Evolutionary conservation across 2,113 vertebrate species (phyloP).

Genomic region (Leiothrix lutea): DNA sequence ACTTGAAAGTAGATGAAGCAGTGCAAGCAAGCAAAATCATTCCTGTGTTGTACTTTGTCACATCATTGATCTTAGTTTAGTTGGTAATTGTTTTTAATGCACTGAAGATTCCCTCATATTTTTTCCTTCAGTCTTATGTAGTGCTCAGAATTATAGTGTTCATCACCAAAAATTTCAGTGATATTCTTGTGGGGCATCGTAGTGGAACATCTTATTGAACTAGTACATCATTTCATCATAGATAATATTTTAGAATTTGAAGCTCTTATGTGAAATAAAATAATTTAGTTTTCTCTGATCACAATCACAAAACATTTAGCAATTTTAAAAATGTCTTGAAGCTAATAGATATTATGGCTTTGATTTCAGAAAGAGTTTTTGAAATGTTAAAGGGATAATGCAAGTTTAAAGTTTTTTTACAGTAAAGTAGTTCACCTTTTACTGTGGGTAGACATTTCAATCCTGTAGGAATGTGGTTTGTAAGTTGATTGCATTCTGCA

Average conservation of each 20-base stretch:
- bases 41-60: conserved; percentile 12
- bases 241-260: background rate
- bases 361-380: background rate
- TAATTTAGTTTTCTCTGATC: background rate
- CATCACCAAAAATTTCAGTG: conserved; percentile 6
- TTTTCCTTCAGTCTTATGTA: background rate
- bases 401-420: background rate
- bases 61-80: conserved; percentile 31
- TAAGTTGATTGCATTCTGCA: background rate
- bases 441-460: background rate
- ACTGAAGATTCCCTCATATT: conserved; percentile 13
- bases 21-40: background rate
- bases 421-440: background rate
- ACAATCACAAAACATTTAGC: background rate
- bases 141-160: conserved; percentile 7
- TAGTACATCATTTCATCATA: background rate
- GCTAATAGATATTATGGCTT: background rate
- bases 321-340: background rate
- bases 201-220: background rate
- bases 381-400: background rate
- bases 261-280: background rate
- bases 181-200: background rate
- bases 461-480: background rate
- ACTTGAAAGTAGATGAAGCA: background rate
- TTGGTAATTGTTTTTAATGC: conserved; percentile 59